These are phyloP conservation scores for Chloebia gouldiae DNA, from an alignment of 2,113 vertebrate species.

Conservation along the genomic window DNA sequence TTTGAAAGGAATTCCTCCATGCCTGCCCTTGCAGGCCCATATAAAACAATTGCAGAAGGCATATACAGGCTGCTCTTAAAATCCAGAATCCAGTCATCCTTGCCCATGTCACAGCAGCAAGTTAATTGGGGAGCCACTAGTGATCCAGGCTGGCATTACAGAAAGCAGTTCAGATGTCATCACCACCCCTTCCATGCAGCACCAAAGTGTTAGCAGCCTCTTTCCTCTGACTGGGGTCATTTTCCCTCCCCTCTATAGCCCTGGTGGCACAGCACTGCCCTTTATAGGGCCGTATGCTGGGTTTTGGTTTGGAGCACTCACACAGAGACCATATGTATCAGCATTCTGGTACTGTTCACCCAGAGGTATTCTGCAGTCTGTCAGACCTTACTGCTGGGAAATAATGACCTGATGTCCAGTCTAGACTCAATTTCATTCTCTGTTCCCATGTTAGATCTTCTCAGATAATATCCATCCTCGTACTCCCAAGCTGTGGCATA, in stretches of 20 bases:
- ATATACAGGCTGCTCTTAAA: background rate
- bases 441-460: background rate
- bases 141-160: background rate
- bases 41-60: background rate
- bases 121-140: background rate
- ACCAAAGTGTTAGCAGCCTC: fast-evolving
- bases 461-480: background rate
- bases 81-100: background rate
- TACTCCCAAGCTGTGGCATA: background rate
- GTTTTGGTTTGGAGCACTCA: background rate
- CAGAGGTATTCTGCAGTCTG: background rate
- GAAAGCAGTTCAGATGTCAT: background rate
- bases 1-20: background rate
- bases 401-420: background rate
- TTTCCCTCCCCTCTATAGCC: background rate
- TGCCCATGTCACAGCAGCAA: background rate
- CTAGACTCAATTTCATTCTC: background rate
- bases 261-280: background rate
- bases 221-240: background rate
- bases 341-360: background rate
- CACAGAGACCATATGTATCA: fast-evolving
- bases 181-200: background rate
- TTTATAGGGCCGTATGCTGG: background rate
- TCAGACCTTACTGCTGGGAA: background rate
- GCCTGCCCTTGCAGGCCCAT: background rate